Evolutionary conservation across 2,113 vertebrate species (phyloP), one percentile per base, ranked within the genome.

Genomic region (Anthoscopus minutus): DNA sequence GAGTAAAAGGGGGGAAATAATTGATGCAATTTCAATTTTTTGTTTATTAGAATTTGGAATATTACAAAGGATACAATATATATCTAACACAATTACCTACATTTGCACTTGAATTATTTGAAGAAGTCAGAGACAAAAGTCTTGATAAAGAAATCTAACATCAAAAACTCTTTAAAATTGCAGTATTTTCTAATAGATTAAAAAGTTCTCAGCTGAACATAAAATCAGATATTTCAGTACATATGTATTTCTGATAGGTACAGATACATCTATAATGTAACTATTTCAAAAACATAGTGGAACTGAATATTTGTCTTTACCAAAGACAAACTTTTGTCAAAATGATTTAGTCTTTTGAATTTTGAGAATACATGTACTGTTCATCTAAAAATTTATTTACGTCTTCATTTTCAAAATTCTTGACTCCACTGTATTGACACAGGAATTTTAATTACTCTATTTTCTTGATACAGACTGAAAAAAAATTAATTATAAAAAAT

Each of bases 351-450:
- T 15, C 1, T 37, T 86, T 47, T 38, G 37, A 57, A 89, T 61
- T 5, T 5, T 81, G 21, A 70, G 15, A 77, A 56, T 23, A 45
- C n/a, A 35, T 38, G 65, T 9, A 27, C 7, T 58, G 2, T 18
- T 54, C 7, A 44, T 48, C 3, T 11, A 48, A 21, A 35, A 1
- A 69, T 58, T 37, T 40, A 3, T 65, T 82, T 89, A 3, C 6
- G 69, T 57, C 1, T 7, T 31, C 3, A 9, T 33, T 85, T 82
- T 71, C 12, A 24, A 44, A 66, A n/a, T 60, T n/a, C 35, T 61
- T 80, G 9, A 30, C 4, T n/a, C 3, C 2, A 11, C 15, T 27
- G 1, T 44, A 27, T 40, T 40, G 2, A n/a, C 9, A 38, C 27
- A 33, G 7, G 25, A 48, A 60, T 61, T 60, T 24, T n/a, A 86